These are phyloP conservation scores for Tragelaphus oryx DNA, from an alignment of 2,797 vertebrate genomes.

Conservation along the genomic window DNA sequence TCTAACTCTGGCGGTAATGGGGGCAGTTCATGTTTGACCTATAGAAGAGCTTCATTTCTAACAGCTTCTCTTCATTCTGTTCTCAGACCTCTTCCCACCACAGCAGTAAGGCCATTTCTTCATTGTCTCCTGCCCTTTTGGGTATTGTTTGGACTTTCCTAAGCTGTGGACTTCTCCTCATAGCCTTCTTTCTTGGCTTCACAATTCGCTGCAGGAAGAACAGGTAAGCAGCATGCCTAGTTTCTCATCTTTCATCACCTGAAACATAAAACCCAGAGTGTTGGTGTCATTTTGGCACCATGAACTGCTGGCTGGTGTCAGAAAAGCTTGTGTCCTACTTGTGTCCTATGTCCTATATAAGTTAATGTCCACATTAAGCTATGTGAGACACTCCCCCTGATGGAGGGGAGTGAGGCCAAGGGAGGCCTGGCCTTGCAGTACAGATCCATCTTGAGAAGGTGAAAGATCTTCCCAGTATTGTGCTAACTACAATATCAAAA, in stretches of 20 bases:
- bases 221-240: slow-evolving; percentile 84
- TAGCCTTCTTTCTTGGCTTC: slow-evolving; percentile 91
- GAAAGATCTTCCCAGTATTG: background rate
- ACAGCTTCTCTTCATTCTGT: slow-evolving; percentile 31
- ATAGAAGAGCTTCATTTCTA: background rate
- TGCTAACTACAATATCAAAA: background rate
- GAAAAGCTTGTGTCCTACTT: background rate
- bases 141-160: slow-evolving; percentile 91
- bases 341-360: too few relatives aligned
- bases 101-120: slow-evolving; percentile 67
- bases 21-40: background rate
- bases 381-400: background rate
- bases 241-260: background rate
- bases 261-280: background rate
- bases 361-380: background rate
- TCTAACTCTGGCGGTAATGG: background rate
- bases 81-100: slow-evolving; percentile 73
- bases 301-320: background rate
- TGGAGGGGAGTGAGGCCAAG: too few relatives aligned
- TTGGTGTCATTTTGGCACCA: background rate
- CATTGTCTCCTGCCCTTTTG: slow-evolving; percentile 83
- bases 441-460: background rate
- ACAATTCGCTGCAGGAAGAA: slow-evolving; percentile 95
- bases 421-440: background rate
- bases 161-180: slow-evolving; percentile 90